Evolutionary conservation across 2,113 vertebrate genomes (phyloP).

Genomic region (Pomatostomus ruficeps): DNA sequence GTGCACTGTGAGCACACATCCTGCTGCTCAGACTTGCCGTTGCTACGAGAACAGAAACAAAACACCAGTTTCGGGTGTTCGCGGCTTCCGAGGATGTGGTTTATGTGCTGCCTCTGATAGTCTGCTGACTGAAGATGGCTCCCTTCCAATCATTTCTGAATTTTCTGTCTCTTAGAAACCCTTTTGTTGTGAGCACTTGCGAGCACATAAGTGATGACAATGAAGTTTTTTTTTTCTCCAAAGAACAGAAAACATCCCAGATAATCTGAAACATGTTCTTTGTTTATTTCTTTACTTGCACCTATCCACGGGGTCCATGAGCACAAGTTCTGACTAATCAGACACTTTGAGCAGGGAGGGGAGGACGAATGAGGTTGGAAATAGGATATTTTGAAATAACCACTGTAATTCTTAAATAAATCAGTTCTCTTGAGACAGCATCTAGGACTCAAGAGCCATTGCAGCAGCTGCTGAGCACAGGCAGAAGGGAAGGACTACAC

Average conservation of each 20-base stretch:
- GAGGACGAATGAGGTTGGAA: neutral
- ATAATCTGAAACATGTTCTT: neutral
- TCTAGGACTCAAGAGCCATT: neutral
- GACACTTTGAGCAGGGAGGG: neutral
- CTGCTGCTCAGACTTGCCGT: constrained; percentile 11
- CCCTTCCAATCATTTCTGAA: neutral
- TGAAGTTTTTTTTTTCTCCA: constrained; percentile 13
- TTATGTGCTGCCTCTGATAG: neutral
- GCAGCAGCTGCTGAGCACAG: neutral
- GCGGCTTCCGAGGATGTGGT: constrained; percentile 39
- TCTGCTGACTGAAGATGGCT: neutral
- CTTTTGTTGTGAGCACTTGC: neutral
- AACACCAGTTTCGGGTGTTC: constrained; percentile 17
- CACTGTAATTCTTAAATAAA: neutral
- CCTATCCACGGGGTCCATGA: neutral
- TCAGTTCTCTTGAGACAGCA: neutral
- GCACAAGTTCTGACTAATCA: neutral
- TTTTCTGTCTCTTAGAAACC: constrained; percentile 23
- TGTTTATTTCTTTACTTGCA: neutral
- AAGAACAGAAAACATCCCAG: neutral
- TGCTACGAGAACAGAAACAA: constrained; percentile 56
- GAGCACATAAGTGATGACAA: neutral
- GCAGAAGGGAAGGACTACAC: neutral
- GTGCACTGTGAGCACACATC: neutral
- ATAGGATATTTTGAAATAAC: neutral